A percentile compares a stretch with the other conserved stretches of the same genome.
phyloP scores from a whole-genome alignment of 2,888 invertebrate genomes.

The Actias luna region DNA sequence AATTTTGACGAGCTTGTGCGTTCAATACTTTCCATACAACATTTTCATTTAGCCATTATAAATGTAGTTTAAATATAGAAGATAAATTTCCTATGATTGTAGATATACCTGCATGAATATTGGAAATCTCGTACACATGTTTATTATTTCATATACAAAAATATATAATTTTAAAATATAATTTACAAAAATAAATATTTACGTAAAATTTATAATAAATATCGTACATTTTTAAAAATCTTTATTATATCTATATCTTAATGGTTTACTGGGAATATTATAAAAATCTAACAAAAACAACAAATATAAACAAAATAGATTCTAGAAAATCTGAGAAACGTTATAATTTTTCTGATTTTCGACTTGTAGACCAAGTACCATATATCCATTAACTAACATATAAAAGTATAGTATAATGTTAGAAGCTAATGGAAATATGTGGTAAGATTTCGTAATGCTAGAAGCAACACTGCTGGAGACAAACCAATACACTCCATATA shows the following conservation, averaged over 20 bases:
- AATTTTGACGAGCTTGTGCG: no score
- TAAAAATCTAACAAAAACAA: neutral
- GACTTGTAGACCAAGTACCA: neutral
- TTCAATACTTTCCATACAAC: no score
- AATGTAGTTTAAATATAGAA: no score
- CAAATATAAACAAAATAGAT: neutral
- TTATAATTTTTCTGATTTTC: neutral
- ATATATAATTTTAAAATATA: no score
- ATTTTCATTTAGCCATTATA: no score
- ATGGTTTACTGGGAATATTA: neutral
- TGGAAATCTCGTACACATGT: no score
- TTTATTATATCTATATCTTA: neutral
- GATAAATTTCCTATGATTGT: no score
- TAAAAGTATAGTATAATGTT: constrained; percentile 25
- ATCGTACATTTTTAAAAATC: neutral
- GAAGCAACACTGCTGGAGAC: constrained; percentile 24
- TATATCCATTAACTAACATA: constrained; percentile 32
- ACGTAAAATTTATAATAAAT: no score
- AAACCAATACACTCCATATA: constrained; percentile 7
- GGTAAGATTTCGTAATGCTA: constrained; percentile 38
- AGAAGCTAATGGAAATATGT: constrained; percentile 56
- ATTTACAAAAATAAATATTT: no score
- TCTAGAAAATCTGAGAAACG: neutral
- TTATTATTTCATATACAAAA: no score
- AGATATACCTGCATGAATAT: no score